Evolutionary conservation across 2,888 invertebrate species (phyloP).

Genomic region (Drosophila helvetica): DNA sequence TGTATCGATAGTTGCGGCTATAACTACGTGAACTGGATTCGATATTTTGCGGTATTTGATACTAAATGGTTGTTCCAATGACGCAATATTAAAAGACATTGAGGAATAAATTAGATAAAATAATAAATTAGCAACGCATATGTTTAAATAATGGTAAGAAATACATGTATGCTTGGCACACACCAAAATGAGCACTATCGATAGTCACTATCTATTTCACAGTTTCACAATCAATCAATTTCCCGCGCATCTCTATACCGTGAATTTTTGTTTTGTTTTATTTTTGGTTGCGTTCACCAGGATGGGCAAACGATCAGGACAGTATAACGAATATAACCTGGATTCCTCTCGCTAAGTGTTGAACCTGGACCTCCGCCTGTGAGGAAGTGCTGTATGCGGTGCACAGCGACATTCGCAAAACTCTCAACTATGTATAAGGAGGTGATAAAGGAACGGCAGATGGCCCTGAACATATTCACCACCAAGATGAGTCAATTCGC

Average conservation of each 20-base stretch:
- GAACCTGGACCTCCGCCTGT: too few species aligned
- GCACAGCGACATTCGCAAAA: too few species aligned
- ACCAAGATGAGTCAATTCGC: too few species aligned
- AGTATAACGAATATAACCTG: constrained; percentile 79
- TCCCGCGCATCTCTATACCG: neutral
- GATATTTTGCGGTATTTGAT: neutral
- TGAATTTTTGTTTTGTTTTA: constrained; percentile 22
- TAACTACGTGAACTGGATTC: neutral
- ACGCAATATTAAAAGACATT: too few species aligned
- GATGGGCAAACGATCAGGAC: too few species aligned
- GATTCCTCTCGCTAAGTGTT: constrained; percentile 55
- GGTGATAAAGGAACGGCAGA: too few species aligned
- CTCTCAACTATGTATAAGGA: too few species aligned
- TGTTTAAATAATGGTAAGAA: too few species aligned
- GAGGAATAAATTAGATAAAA: neutral
- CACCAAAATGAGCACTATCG: neutral
- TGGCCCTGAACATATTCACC: too few species aligned
- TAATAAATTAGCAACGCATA: too few species aligned
- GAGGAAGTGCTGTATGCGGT: too few species aligned
- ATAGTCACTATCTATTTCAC: neutral
- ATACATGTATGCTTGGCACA: too few species aligned
- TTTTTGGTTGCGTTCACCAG: neutral
- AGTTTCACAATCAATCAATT: neutral
- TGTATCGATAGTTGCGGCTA: neutral
- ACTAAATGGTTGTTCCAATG: neutral